Evolutionary conservation across 1,140 invertebrate species (phyloP), one percentile per base, ranked within the genome.

Genomic region (Eumaeus atala): DNA sequence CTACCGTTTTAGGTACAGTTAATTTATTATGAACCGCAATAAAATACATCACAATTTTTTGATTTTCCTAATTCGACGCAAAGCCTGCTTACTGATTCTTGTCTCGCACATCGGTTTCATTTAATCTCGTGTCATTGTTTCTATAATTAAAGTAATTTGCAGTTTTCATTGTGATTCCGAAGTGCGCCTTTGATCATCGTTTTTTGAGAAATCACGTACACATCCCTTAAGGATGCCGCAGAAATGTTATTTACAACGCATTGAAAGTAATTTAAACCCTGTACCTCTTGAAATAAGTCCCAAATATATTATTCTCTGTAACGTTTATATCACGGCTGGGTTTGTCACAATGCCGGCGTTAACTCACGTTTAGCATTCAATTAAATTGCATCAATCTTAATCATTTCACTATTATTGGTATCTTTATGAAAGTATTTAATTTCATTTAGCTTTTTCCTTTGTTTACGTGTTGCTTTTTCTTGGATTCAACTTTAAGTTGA

Each of bases 141-240:
- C 77, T 77, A 71, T 78, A 86, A 86, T 86, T 79, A 80, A 74
- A 86, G 73, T 75, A 80, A 84, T 83, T 80, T 81, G 66, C 75
- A 70, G 72, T 70, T 73, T 75, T 70, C 75, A 77, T 85, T 86
- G 74, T 77, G 74, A 83, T 81, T 83, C 74, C 61, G 67, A 59
- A 65, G 68, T 57, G 69, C 59, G 59, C 67, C 66, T 61, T 64
- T 66, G 78, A 83, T 86, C 79, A 86, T 84, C 69, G 67, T 84
- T 81, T 85, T 76, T 61, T 57, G 48, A 17, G 50, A 59, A 59
- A 68, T 54, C 65, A 63, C 62, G 70, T 74, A 68, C 67, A 78
- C 67, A 14, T 12, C 8, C 40, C 40, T 18, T 44, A 44, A 44
- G 17, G 40, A 44, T 44, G 48, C 28, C 34, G 28, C 34, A 7